Evolutionary conservation across 2,797 vertebrate species (phyloP).

Genomic region (Periophthalmus magnuspinnatus): DNA sequence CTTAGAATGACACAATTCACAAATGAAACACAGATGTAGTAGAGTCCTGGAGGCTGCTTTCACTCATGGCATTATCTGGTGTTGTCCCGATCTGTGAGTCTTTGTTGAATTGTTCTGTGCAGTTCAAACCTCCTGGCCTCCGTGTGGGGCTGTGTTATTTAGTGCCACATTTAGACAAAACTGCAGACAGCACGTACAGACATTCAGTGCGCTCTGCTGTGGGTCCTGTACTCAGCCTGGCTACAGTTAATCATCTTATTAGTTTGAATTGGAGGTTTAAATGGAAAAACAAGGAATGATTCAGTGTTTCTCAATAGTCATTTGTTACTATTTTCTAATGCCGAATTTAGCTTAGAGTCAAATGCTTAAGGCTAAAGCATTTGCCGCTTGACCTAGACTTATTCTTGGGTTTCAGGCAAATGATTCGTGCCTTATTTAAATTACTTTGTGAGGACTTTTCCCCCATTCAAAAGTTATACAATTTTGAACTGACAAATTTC

Average conservation of each 20-base stretch:
- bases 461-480: no score
- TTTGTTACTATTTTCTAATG: neutral
- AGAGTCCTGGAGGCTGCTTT: conserved; percentile 36
- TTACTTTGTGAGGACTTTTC: no score
- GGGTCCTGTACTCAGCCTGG: conserved; percentile 9
- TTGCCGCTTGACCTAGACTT: no score
- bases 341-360: conserved; percentile 4
- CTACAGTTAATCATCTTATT: conserved; percentile 28
- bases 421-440: no score
- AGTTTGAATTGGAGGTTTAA: conserved; percentile 23
- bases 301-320: conserved; percentile 8
- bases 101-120: conserved; percentile 65
- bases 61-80: conserved; percentile 41
- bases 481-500: no score
- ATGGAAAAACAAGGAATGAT: neutral
- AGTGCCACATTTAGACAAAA: conserved; percentile 49
- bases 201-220: conserved; percentile 24
- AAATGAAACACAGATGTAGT: conserved; percentile 56
- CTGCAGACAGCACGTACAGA: conserved; percentile 32
- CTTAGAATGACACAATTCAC: conserved; percentile 20
- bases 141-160: conserved; percentile 59
- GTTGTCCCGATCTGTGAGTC: conserved; percentile 54
- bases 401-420: no score
- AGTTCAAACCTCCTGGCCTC: conserved; percentile 53
- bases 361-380: no score